A percentile compares a stretch with the other conserved stretches of the same genome.
phyloP scores from a whole-genome alignment of 2,797 vertebrate species.

The Amblyraja radiata region DNA sequence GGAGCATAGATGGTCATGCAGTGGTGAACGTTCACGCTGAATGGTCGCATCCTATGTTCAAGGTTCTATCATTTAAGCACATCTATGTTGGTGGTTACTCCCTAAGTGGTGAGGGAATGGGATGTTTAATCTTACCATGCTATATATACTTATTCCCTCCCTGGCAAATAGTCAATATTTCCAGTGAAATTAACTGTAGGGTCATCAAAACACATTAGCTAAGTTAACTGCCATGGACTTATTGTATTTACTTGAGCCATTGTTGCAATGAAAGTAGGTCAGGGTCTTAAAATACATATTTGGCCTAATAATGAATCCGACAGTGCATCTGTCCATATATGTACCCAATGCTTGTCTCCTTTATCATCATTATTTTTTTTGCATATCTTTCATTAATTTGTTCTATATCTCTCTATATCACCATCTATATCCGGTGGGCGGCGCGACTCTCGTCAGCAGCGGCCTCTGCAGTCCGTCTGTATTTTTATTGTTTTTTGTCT shows the following conservation, averaged over 20 bases:
- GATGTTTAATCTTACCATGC: not conserved
- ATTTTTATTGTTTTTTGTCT: too few relatives aligned
- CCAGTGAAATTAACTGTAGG: not conserved
- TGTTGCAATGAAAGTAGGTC: not conserved
- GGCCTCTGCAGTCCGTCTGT: too few relatives aligned
- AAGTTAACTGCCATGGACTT: not conserved
- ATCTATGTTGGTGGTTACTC: not conserved
- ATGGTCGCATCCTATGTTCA: not conserved
- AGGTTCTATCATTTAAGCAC: not conserved
- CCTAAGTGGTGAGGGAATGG: slow-evolving; percentile 12
- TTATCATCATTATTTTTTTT: too few relatives aligned
- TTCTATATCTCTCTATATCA: too few relatives aligned
- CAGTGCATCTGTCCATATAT: too few relatives aligned
- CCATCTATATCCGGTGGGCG: too few relatives aligned
- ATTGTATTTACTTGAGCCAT: not conserved
- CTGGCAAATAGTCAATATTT: not conserved
- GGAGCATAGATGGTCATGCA: too few relatives aligned
- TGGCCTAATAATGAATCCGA: not conserved
- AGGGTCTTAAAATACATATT: not conserved
- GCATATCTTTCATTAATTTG: too few relatives aligned
- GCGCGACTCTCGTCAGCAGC: too few relatives aligned
- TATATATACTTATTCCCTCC: not conserved
- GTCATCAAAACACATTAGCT: not conserved
- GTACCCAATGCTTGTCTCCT: not conserved
- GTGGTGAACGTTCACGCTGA: not conserved